Percentiles rank a stretch among this genome's conserved stretches.
Conservation (phyloP, 2,797 vertebrate species). For the Microcaecilia unicolor region DNA sequence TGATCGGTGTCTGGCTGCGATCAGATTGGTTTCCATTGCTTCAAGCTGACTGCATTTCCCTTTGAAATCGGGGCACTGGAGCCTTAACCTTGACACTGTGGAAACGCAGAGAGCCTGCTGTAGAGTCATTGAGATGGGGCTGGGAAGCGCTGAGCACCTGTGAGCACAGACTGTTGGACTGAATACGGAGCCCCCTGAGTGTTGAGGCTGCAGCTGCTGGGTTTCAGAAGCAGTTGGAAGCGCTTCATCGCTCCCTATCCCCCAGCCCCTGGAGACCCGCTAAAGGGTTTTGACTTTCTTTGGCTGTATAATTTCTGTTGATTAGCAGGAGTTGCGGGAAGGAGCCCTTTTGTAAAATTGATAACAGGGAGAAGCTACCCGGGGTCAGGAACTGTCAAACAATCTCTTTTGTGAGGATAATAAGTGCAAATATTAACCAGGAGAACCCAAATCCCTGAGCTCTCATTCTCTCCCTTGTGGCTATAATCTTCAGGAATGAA, state of each 20-base stretch:
- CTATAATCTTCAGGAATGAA: not conserved
- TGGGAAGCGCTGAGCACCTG: slow-evolving; percentile 16
- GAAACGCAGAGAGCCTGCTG: not conserved
- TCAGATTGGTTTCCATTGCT: slow-evolving; percentile 10
- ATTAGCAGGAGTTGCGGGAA: slow-evolving; percentile 35
- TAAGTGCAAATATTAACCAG: slow-evolving; percentile 7
- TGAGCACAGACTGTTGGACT: slow-evolving; percentile 10
- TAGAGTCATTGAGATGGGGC: slow-evolving; percentile 9
- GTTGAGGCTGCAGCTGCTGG: slow-evolving; percentile 25
- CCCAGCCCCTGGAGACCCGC: slow-evolving; percentile 9
- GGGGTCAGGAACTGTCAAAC: slow-evolving; percentile 14
- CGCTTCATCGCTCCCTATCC: slow-evolving; percentile 11
- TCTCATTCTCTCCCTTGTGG: not conserved
- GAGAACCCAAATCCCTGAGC: slow-evolving; percentile 1
- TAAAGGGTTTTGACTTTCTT: slow-evolving; percentile 24
- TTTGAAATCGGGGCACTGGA: slow-evolving; percentile 5
- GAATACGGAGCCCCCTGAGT: slow-evolving; percentile 6
- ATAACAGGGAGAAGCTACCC: slow-evolving; percentile 23
- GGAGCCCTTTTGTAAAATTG: slow-evolving; percentile 21
- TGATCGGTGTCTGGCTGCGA: not conserved
- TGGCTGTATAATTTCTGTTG: slow-evolving; percentile 32
- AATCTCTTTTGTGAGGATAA: slow-evolving; percentile 16
- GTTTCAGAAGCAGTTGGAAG: slow-evolving; percentile 19
- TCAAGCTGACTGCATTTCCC: slow-evolving; percentile 9
- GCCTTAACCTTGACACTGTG: slow-evolving; percentile 3